These are phyloP conservation scores for Empidonax traillii DNA, from an alignment of 2,113 vertebrate genomes.

Conservation along the genomic window DNA sequence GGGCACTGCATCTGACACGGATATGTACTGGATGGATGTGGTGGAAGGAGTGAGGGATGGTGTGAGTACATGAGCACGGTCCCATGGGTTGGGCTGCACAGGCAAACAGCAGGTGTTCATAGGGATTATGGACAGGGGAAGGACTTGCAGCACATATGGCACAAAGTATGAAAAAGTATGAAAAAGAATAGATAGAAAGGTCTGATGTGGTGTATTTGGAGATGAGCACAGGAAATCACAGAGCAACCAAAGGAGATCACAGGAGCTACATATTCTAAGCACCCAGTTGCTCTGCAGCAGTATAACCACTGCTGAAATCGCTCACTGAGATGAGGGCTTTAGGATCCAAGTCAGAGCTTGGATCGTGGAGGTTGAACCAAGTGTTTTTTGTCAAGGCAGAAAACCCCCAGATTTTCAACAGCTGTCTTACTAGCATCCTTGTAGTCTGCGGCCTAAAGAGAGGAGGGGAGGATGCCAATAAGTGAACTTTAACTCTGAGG, in stretches of 20 bases:
- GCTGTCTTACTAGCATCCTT: background rate
- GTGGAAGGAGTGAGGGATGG: background rate
- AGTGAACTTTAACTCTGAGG: background rate
- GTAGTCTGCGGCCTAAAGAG: background rate
- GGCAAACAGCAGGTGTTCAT: background rate
- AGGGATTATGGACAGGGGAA: background rate
- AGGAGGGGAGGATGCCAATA: background rate
- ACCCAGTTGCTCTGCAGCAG: background rate
- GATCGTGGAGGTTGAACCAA: background rate
- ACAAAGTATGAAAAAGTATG: background rate
- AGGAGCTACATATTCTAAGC: background rate
- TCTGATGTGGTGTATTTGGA: background rate
- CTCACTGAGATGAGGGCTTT: background rate
- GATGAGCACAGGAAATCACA: background rate
- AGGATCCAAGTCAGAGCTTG: background rate
- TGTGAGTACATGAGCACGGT: rapidly evolving
- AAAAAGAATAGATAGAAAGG: background rate
- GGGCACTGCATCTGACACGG: background rate
- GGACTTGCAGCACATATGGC: rapidly evolving
- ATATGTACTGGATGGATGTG: background rate
- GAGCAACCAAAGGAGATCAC: rapidly evolving
- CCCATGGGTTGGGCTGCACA: background rate
- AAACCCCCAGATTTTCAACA: background rate
- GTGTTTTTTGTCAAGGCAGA: background rate
- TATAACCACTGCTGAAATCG: background rate